These are phyloP conservation scores for Mesorhabditis spiculigera DNA, from an alignment of 2,888 invertebrate species.

Conservation along the genomic window DNA sequence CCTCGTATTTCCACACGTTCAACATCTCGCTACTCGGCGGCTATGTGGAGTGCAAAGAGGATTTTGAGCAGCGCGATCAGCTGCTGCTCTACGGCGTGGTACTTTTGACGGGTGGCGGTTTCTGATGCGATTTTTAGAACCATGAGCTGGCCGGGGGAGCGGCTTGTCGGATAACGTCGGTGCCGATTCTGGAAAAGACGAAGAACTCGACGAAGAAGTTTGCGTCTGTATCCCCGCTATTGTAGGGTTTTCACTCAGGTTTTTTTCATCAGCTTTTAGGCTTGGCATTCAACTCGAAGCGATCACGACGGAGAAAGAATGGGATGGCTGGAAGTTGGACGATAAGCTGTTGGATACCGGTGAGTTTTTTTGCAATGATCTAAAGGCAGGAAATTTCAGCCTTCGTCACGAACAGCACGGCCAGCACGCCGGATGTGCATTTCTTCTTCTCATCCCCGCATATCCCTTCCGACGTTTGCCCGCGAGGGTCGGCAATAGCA, in stretches of 20 bases:
- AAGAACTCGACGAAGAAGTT: slow-evolving; percentile 15
- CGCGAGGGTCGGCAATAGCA: slow-evolving; percentile 64
- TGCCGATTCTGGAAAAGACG: slow-evolving; percentile 34
- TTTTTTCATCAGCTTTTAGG: slow-evolving; percentile 21
- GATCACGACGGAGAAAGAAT: slow-evolving; percentile 32
- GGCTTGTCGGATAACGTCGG: slow-evolving; percentile 48
- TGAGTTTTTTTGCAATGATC: slow-evolving; percentile 15
- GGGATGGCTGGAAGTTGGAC: slow-evolving; percentile 32
- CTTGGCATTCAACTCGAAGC: slow-evolving; percentile 37
- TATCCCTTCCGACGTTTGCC: slow-evolving; percentile 60
- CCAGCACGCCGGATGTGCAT: slow-evolving; percentile 49
- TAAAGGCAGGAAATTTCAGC: slow-evolving; percentile 18
- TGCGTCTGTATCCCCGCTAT: slow-evolving; percentile 39
- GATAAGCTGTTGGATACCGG: slow-evolving; percentile 54
- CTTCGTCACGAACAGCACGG: slow-evolving; percentile 19
- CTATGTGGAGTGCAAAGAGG: slow-evolving; percentile 36
- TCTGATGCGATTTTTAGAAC: slow-evolving; percentile 8
- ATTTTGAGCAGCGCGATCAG: slow-evolving; percentile 23
- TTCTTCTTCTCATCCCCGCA: slow-evolving; percentile 44
- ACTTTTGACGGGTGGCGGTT: neutral
- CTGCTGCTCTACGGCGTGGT: slow-evolving; percentile 12
- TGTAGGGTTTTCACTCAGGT: slow-evolving; percentile 19
- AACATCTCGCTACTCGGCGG: slow-evolving; percentile 46
- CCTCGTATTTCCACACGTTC: slow-evolving; percentile 52
- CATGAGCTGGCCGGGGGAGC: slow-evolving; percentile 28